Conservation (phyloP, 2,113 vertebrate species). For the Prietella phreatophila region DNA sequence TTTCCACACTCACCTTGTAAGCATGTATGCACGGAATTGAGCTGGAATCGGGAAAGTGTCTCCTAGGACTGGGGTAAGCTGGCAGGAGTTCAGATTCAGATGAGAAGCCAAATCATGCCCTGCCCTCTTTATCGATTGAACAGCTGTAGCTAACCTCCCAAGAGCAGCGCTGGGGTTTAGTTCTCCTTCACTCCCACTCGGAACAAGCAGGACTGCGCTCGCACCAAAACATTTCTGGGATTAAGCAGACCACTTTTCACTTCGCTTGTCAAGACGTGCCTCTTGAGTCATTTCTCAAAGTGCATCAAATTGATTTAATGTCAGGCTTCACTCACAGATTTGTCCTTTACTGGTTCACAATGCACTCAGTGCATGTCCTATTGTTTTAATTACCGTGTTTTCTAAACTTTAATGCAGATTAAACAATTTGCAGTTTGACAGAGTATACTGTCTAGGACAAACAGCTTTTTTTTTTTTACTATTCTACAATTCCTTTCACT, state of each 20-base stretch:
- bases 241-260: constrained; percentile 12
- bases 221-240: constrained; percentile 22
- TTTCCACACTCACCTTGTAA: constrained; percentile 19
- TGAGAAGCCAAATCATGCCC: constrained; percentile 43
- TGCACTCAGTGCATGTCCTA: not conserved
- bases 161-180: constrained; percentile 28
- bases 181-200: constrained; percentile 14
- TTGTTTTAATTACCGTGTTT: not conserved
- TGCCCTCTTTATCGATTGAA: constrained; percentile 38
- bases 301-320: constrained; percentile 16
- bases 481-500: not conserved
- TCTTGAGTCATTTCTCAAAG: constrained; percentile 8
- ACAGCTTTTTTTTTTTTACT: not conserved
- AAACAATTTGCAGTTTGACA: not conserved
- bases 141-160: constrained; percentile 50
- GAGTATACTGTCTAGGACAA: not conserved
- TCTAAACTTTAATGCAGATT: not conserved
- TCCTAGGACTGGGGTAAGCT: constrained; percentile 16
- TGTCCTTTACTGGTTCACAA: constrained; percentile 10
- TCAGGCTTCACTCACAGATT: constrained; percentile 11
- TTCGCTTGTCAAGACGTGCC: constrained; percentile 11
- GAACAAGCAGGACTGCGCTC: not conserved
- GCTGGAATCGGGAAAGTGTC: constrained; percentile 23
- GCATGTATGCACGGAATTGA: constrained; percentile 4
- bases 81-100: constrained; percentile 42